Evolutionary conservation across 92 coral and sea anemone genomes (phyloP).

Genomic region (Porites divaricata): DNA sequence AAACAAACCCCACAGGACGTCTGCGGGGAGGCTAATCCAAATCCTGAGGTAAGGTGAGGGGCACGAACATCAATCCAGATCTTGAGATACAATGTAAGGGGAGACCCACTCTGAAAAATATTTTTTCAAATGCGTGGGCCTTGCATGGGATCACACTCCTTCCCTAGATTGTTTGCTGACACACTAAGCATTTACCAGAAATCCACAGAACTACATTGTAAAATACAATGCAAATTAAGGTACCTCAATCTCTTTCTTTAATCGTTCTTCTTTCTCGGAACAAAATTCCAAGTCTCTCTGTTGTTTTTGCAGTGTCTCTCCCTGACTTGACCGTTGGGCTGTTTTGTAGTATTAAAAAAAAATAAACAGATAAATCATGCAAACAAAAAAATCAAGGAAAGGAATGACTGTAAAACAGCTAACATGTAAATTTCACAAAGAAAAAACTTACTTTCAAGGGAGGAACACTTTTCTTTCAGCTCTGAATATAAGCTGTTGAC

Average conservation of each 20-base stretch:
- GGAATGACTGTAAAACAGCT: too few relatives aligned
- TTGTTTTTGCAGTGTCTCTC: constrained; percentile 91
- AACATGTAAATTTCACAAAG: too few relatives aligned
- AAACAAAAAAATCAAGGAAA: neutral
- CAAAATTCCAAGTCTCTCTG: constrained; percentile 91
- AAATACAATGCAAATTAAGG: too few relatives aligned
- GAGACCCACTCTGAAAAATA: too few relatives aligned
- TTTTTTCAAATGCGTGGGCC: too few relatives aligned
- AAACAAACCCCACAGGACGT: too few relatives aligned
- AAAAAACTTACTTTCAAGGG: constrained; percentile 78
- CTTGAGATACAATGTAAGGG: too few relatives aligned
- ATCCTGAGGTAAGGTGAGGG: too few relatives aligned
- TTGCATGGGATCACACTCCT: too few relatives aligned
- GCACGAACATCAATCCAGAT: too few relatives aligned
- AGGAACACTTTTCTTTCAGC: constrained; percentile 87
- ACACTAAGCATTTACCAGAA: neutral
- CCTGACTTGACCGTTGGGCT: constrained; percentile 95
- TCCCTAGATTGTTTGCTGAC: too few relatives aligned
- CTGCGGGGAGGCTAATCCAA: too few relatives aligned
- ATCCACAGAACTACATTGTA: neutral
- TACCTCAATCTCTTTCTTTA: constrained; percentile 95
- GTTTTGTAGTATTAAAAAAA: neutral
- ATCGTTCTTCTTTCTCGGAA: constrained; percentile 88
- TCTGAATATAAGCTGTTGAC: constrained; percentile 81
- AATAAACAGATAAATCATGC: neutral